Conservation (phyloP, 1,140 invertebrate genomes). For the Solenopsis fugax region DNA sequence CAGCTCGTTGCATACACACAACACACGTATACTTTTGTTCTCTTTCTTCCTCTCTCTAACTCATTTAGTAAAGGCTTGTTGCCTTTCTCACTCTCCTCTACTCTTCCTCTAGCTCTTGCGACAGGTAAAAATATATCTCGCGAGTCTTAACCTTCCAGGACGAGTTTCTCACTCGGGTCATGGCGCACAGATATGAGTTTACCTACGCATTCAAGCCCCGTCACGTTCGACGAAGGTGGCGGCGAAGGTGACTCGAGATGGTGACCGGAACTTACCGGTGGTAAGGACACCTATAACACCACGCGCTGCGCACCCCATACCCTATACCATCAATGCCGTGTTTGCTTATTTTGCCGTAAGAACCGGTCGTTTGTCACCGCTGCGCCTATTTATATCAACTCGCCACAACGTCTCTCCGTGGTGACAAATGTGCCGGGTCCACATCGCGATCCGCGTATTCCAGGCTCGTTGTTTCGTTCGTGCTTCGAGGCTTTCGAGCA, state of each 20-base stretch:
- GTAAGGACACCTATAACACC: slow-evolving; percentile 53
- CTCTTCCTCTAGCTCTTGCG: background rate
- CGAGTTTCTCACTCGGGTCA: slow-evolving; percentile 5
- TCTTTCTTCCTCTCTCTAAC: slow-evolving; percentile 23
- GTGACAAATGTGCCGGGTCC: slow-evolving; percentile 83
- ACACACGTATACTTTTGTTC: slow-evolving; percentile 7
- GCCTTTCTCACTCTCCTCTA: background rate
- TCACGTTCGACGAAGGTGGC: slow-evolving; percentile 12
- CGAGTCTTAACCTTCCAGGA: slow-evolving; percentile 42
- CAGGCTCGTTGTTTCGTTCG: slow-evolving; percentile 35
- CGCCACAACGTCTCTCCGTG: slow-evolving; percentile 72
- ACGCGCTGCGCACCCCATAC: slow-evolving; percentile 17
- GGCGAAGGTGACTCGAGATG: slow-evolving; percentile 29
- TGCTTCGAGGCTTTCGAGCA: background rate
- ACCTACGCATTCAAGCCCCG: background rate
- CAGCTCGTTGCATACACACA: slow-evolving; percentile 28
- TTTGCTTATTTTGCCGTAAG: slow-evolving; percentile 84
- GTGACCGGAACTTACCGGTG: slow-evolving; percentile 44
- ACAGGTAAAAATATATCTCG: slow-evolving; percentile 63
- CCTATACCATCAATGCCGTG: slow-evolving; percentile 53
- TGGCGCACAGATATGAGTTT: slow-evolving; percentile 9
- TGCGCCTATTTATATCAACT: slow-evolving; percentile 84
- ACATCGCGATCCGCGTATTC: slow-evolving; percentile 72
- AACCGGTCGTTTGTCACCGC: slow-evolving; percentile 84
- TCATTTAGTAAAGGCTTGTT: slow-evolving; percentile 13